A percentile compares a stretch with the other conserved stretches of the same genome.
Evolutionary conservation across 2,797 vertebrate species (phyloP).

Genomic region (Chelon labrosus): DNA sequence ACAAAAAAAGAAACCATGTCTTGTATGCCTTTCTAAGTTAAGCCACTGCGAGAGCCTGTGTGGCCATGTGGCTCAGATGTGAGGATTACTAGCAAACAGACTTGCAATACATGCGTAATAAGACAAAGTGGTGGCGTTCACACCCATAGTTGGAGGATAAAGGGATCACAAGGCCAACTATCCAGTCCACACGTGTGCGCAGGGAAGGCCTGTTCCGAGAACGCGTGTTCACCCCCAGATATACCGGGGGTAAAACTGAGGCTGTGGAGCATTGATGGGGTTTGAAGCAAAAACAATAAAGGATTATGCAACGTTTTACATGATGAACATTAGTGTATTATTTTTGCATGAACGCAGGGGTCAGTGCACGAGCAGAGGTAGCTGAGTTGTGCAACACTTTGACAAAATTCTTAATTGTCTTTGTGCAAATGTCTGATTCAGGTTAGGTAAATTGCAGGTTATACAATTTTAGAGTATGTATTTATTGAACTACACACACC

Average conservation of each 20-base stretch:
- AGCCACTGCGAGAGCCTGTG: conserved; percentile 34
- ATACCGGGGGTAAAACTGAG: conserved; percentile 6
- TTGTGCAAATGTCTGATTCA: background rate
- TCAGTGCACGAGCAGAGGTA: background rate
- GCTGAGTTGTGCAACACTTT: background rate
- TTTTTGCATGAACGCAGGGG: conserved; percentile 12
- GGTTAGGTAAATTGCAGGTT: background rate
- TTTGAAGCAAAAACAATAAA: background rate
- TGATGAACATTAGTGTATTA: conserved; percentile 31
- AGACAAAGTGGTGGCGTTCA: conserved; percentile 65
- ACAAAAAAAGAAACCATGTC: background rate
- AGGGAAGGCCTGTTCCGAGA: conserved; percentile 46
- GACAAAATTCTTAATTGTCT: background rate
- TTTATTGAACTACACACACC: background rate
- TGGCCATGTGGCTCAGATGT: conserved; percentile 57
- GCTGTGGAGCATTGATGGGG: conserved; percentile 8
- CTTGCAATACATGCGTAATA: conserved; percentile 58
- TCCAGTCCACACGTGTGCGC: conserved; percentile 71
- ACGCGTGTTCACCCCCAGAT: conserved; percentile 59
- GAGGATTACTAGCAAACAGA: conserved; percentile 60
- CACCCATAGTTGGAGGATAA: conserved; percentile 62
- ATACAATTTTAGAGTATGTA: background rate
- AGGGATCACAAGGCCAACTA: conserved; percentile 77
- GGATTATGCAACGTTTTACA: conserved; percentile 54
- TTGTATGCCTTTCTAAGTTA: background rate